Percentiles rank a stretch among this genome's conserved stretches.
Evolutionary conservation across 2,113 vertebrate genomes (phyloP).

Genomic region (Pseudopipra pipra): DNA sequence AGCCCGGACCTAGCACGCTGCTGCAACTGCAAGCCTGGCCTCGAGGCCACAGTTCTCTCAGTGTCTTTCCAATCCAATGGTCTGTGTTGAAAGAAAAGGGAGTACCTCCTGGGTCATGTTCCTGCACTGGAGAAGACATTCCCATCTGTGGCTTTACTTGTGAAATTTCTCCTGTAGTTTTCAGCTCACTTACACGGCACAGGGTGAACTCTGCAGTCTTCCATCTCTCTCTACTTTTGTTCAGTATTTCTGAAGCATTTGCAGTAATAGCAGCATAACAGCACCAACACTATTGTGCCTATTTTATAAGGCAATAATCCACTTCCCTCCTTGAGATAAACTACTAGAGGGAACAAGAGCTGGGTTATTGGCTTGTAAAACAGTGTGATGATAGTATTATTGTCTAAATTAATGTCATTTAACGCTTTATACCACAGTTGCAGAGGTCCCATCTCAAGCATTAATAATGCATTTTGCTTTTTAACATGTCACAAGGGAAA

Average conservation of each 20-base stretch:
- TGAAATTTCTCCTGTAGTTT: neutral
- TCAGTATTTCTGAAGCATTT: neutral
- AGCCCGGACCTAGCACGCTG: neutral
- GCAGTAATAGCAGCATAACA: neutral
- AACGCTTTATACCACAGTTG: constrained; percentile 23
- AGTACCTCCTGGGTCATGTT: neutral
- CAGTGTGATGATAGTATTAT: constrained; percentile 51
- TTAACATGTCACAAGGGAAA: constrained; percentile 18
- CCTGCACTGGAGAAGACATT: neutral
- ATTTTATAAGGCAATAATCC: constrained; percentile 59
- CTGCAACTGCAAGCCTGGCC: neutral
- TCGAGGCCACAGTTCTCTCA: neutral
- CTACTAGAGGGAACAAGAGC: constrained; percentile 43
- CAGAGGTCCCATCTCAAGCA: constrained; percentile 42
- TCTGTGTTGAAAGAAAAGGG: neutral
- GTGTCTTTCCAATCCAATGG: neutral
- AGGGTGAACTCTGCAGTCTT: neutral
- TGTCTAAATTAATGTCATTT: constrained; percentile 68
- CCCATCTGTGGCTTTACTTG: rapidly evolving
- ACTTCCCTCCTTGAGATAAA: constrained; percentile 51
- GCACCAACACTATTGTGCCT: neutral
- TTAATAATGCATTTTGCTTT: constrained; percentile 55
- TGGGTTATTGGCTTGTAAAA: constrained; percentile 61
- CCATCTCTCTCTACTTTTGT: neutral
- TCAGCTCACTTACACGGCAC: neutral